Percentiles rank a stretch among this genome's conserved stretches.
These are phyloP conservation scores for Melipona quadrifasciata DNA, from an alignment of 1,140 invertebrate species.

Conservation along the genomic window DNA sequence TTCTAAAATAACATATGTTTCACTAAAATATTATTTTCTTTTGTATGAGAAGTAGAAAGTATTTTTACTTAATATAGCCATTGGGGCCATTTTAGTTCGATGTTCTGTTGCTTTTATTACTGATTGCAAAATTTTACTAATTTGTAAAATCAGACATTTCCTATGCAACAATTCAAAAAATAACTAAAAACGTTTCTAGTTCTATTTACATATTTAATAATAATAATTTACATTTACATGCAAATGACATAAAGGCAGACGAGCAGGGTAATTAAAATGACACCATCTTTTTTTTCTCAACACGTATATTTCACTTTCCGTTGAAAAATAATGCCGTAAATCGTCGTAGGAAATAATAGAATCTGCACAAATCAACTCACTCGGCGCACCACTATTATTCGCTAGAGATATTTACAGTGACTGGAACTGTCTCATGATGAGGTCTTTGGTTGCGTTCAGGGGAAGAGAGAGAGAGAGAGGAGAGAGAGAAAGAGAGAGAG, in stretches of 20 bases:
- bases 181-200: too few relatives aligned
- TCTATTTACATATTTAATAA: not conserved
- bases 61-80: too few relatives aligned
- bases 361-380: conserved; percentile 80
- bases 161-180: too few relatives aligned
- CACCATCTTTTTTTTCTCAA: conserved; percentile 70
- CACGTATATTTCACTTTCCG: conserved; percentile 81
- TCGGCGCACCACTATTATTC: conserved; percentile 76
- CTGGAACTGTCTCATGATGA: conserved; percentile 58
- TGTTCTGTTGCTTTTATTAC: too few relatives aligned
- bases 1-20: too few relatives aligned
- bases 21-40: too few relatives aligned
- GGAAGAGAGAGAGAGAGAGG: not conserved
- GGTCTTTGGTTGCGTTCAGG: conserved; percentile 29
- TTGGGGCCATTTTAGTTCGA: too few relatives aligned
- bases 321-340: conserved; percentile 81
- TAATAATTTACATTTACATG: not conserved
- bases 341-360: conserved; percentile 79
- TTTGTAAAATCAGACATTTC: too few relatives aligned
- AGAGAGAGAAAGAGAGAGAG: not conserved
- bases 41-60: too few relatives aligned
- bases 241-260: not conserved
- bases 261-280: not conserved
- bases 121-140: too few relatives aligned
- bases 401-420: conserved; percentile 76